Conservation (phyloP, 1,140 invertebrate genomes). For the Tetranychus cinnabarinus region DNA sequence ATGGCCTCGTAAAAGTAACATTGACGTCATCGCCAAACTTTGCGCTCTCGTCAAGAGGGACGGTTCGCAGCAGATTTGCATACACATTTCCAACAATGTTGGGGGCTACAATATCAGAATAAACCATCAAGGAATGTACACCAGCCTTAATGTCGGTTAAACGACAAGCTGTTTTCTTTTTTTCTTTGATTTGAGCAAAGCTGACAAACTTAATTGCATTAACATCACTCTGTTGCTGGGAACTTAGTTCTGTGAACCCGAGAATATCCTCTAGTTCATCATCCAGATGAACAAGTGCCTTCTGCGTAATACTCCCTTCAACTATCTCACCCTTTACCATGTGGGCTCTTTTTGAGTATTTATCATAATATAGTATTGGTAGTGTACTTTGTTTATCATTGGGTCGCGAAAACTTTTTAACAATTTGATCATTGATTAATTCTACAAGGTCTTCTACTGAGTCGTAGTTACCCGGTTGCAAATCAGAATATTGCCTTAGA, state of each 20-base stretch:
- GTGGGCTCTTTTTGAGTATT: no score
- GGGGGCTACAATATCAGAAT: background rate
- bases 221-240: no score
- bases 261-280: background rate
- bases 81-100: background rate
- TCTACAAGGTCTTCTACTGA: no score
- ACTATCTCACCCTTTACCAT: background rate
- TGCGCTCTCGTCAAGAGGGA: background rate
- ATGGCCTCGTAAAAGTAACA: background rate
- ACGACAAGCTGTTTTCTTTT: background rate
- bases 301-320: background rate
- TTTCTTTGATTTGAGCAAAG: background rate
- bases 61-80: background rate
- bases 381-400: no score
- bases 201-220: background rate
- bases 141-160: background rate
- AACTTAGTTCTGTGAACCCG: background rate
- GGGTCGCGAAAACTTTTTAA: no score
- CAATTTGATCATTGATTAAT: no score
- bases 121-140: background rate
- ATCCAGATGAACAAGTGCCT: background rate
- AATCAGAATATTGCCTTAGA: background rate
- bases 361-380: no score
- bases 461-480: no score
- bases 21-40: background rate